Percentiles rank a stretch among this genome's conserved stretches.
These are phyloP conservation scores for Coboldia fuscipes DNA, from an alignment of 1,140 invertebrate genomes.

Conservation along the genomic window DNA sequence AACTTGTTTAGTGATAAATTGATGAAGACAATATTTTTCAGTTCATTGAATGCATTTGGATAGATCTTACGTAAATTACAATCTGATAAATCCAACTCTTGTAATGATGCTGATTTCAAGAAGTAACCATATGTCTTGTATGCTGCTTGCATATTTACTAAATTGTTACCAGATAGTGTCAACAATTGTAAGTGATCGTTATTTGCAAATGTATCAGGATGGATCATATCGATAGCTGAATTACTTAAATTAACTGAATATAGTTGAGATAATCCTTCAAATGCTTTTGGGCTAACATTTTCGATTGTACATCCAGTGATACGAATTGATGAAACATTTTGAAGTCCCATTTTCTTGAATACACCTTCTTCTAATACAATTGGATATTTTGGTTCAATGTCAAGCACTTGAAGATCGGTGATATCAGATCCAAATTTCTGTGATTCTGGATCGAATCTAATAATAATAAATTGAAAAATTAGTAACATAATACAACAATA, in stretches of 20 bases:
- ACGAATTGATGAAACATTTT: conserved; percentile 29
- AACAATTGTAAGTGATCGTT: conserved; percentile 38
- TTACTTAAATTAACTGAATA: conserved; percentile 41
- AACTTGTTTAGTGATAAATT: conserved; percentile 38
- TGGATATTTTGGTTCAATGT: conserved; percentile 26
- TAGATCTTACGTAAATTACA: conserved; percentile 35
- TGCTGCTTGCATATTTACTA: conserved; percentile 19
- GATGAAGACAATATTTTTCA: conserved; percentile 35
- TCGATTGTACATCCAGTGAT: conserved; percentile 31
- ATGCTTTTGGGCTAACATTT: conserved; percentile 30
- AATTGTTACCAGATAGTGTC: conserved; percentile 40
- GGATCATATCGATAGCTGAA: conserved; percentile 33
- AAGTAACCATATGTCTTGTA: conserved; percentile 9
- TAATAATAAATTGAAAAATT: background rate
- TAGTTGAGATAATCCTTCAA: conserved; percentile 36
- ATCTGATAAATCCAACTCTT: conserved; percentile 40
- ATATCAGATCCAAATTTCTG: conserved; percentile 34
- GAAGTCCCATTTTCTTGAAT: conserved; percentile 30
- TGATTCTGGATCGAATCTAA: conserved; percentile 27
- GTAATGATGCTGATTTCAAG: conserved; percentile 30
- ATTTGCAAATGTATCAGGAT: conserved; percentile 38
- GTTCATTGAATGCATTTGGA: conserved; percentile 31
- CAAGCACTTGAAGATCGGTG: conserved; percentile 32
- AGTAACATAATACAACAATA: background rate
- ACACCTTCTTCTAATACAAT: conserved; percentile 28